Percentiles rank a stretch among this genome's conserved stretches.
Evolutionary conservation across 2,797 vertebrate species (phyloP).

Genomic region (Pangasius mekongensis): DNA sequence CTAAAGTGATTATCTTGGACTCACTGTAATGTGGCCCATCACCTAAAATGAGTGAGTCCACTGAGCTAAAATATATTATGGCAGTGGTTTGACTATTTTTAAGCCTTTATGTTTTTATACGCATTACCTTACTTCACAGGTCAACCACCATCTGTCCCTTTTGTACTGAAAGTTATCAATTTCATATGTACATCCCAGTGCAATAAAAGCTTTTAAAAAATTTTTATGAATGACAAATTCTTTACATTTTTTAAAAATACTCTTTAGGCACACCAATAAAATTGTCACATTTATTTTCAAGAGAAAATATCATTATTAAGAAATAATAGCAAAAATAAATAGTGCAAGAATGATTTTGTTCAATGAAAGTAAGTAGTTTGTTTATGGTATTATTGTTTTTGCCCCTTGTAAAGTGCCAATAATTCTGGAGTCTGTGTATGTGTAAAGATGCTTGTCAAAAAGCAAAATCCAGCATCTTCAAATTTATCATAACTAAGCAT

Average conservation of each 20-base stretch:
- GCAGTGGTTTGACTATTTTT: neutral
- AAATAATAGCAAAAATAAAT: neutral
- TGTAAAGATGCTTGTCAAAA: neutral
- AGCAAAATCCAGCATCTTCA: neutral
- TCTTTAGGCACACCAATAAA: neutral
- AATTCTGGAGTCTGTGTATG: neutral
- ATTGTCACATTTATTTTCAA: neutral
- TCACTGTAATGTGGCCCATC: neutral
- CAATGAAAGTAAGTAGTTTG: neutral
- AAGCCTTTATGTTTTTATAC: neutral
- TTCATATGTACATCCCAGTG: neutral
- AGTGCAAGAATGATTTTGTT: neutral
- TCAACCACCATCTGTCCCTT: neutral
- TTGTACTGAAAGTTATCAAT: neutral
- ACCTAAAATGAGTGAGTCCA: neutral
- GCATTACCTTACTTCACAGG: neutral
- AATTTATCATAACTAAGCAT: neutral
- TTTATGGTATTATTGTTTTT: neutral
- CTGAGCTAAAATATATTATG: neutral
- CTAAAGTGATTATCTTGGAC: neutral
- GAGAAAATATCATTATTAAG: neutral
- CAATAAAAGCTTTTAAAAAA: neutral
- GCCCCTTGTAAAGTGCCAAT: neutral
- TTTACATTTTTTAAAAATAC: neutral
- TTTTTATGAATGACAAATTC: neutral